These are phyloP conservation scores for Slavum lentiscoides DNA, from an alignment of 2,888 invertebrate genomes.

Conservation along the genomic window DNA sequence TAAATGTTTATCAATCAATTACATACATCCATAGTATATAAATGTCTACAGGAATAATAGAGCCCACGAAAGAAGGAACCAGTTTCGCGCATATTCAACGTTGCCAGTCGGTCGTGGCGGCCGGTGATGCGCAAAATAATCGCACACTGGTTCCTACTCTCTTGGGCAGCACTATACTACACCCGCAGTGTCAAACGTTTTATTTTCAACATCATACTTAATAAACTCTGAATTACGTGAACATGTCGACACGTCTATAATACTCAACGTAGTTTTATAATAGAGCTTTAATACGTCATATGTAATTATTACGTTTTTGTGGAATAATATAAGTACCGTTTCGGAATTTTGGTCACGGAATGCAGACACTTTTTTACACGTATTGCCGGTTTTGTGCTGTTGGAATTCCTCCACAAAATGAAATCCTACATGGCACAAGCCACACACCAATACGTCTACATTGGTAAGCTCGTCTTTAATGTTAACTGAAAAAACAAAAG, in stretches of 20 bases:
- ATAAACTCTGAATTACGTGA: background rate
- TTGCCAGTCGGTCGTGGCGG: too few relatives aligned
- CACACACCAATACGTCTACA: slow-evolving; percentile 80
- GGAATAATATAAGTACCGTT: slow-evolving; percentile 61
- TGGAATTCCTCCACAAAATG: slow-evolving; percentile 79
- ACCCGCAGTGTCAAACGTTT: too few relatives aligned
- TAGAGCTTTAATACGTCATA: background rate
- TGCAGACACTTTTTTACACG: slow-evolving; percentile 66
- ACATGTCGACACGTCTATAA: too few relatives aligned
- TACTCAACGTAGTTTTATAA: background rate
- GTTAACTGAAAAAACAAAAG: slow-evolving; percentile 12
- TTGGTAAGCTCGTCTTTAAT: slow-evolving; percentile 77
- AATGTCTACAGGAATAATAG: too few relatives aligned
- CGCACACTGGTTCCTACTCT: too few relatives aligned
- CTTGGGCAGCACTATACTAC: too few relatives aligned
- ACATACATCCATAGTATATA: too few relatives aligned
- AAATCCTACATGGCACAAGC: slow-evolving; percentile 78
- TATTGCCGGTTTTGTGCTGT: slow-evolving; percentile 67
- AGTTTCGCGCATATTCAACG: too few relatives aligned
- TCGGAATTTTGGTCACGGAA: slow-evolving; percentile 63
- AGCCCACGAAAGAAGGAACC: too few relatives aligned
- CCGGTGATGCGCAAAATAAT: too few relatives aligned
- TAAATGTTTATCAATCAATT: too few relatives aligned
- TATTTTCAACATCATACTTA: too few relatives aligned
- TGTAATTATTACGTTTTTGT: background rate